Base-by-base conservation (phyloP, 2,888 invertebrate species). In the Ennomos quercinarius region DNA sequence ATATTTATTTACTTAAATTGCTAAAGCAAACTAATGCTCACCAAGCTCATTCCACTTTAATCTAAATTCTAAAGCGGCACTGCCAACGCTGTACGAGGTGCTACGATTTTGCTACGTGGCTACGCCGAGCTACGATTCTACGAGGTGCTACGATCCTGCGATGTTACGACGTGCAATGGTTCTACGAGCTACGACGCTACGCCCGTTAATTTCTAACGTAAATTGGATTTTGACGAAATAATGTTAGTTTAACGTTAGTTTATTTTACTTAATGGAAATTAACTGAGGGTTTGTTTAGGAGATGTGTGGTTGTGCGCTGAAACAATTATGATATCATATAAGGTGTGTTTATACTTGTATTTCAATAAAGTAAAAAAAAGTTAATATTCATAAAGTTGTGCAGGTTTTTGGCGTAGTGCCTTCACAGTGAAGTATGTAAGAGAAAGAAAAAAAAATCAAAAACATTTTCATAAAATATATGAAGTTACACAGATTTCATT, bases 221-320 rank as follows among this genome's bases (percentile, higher is more conserved):
- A 42, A 42, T 42, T 42, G 41, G 41, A 42, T 42, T 42, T 42
- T 13, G 40, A 40, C 6, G 40, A 42, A 42, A 27, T 27, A 27
- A 27, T 27, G 27, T 27, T 27, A 6, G 27, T 27, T 27, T 27
- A 27, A 27, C 27, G 41, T 13, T 13, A 12, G 12, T 42, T 42
- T 13, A 17, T 13, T 13, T 42, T 42, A 42, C 13, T 13, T 13
- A 42, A 42, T 42, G 12, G 17, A 42, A 9, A 12, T 13, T 8
- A 13, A 17, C 9, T 12, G 9, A 9, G 6, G 13, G 17, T 42
- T 42, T 13, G 13, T 13, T 9, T 1, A 9, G 5, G 8, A 6
- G 2, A 8, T 42, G 13, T 9, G 1, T 42, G 2, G 9, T 27
- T 8, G 12, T 10, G 41, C 8, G 41, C 9, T 9, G 12, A 2